Evolutionary conservation across 2,113 vertebrate species (phyloP).

Genomic region (Cottus gobio): DNA sequence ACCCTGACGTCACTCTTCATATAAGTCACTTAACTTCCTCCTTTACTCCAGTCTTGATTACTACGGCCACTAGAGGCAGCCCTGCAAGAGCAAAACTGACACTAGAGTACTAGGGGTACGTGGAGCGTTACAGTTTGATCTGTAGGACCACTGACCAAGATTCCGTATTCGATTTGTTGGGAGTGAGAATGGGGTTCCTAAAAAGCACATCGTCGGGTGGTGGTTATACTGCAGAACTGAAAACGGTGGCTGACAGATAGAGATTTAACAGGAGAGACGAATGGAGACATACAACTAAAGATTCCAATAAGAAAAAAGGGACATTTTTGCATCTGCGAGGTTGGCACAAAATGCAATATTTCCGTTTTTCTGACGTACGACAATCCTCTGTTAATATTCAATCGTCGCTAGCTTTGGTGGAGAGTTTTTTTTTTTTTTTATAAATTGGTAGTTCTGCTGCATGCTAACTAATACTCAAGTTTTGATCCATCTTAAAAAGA

Average conservation of each 20-base stretch:
- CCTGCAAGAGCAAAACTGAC: neutral
- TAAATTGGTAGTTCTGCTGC: conserved; percentile 7
- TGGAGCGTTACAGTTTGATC: neutral
- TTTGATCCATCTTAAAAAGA: neutral
- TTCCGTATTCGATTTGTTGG: neutral
- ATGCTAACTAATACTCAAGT: neutral
- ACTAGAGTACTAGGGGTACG: neutral
- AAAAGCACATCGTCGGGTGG: neutral
- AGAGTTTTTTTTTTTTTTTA: neutral
- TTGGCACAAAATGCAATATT: conserved; percentile 22
- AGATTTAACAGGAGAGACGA: neutral
- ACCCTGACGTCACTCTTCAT: neutral
- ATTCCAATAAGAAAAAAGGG: neutral
- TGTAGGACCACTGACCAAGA: neutral
- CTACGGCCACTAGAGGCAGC: neutral
- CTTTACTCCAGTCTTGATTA: neutral
- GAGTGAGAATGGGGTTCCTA: neutral
- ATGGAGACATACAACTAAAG: neutral
- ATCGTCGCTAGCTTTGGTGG: neutral
- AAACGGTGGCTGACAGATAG: neutral
- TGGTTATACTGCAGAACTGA: neutral
- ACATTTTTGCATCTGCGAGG: neutral
- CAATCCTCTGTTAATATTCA: conserved; percentile 49
- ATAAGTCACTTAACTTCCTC: neutral
- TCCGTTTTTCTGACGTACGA: conserved; percentile 36